phyloP scores from a whole-genome alignment of 2,113 vertebrate genomes.

The Corydoras maculifer region DNA sequence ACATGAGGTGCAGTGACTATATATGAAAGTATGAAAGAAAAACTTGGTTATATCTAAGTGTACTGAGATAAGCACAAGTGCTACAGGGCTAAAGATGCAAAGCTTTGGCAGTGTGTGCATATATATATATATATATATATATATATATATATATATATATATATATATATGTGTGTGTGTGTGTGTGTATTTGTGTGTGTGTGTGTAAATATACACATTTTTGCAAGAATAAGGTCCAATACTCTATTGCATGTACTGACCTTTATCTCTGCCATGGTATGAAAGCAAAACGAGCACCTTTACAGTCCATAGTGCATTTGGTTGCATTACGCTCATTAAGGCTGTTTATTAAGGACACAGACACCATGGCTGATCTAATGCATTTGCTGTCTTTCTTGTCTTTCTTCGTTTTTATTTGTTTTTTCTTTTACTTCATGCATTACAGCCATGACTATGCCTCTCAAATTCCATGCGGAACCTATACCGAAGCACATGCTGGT shows the following conservation, averaged over 20 bases:
- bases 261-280: slow-evolving; percentile 3
- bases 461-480: slow-evolving; percentile 5
- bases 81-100: slow-evolving; percentile 14
- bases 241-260: slow-evolving; percentile 29
- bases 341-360: slow-evolving; percentile 42
- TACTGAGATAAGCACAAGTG: slow-evolving; percentile 19
- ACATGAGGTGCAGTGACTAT: slow-evolving; percentile 15
- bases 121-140: background rate
- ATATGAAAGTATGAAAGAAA: slow-evolving; percentile 15
- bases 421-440: background rate
- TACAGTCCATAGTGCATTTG: slow-evolving; percentile 71
- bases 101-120: background rate
- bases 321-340: slow-evolving; percentile 63
- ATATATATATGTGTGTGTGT: background rate
- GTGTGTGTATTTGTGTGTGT: background rate
- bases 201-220: slow-evolving; percentile 8
- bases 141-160: no score
- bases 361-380: slow-evolving; percentile 28
- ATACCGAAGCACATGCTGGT: background rate
- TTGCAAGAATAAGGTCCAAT: slow-evolving; percentile 18
- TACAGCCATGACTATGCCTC: background rate
- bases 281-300: slow-evolving; percentile 34
- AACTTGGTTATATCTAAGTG: slow-evolving; percentile 5
- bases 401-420: background rate
- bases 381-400: background rate